Percentiles rank a stretch among this genome's conserved stretches.
Evolutionary conservation across 2,888 invertebrate genomes (phyloP).

Genomic region (Galeopsomyia nigrocyanea): DNA sequence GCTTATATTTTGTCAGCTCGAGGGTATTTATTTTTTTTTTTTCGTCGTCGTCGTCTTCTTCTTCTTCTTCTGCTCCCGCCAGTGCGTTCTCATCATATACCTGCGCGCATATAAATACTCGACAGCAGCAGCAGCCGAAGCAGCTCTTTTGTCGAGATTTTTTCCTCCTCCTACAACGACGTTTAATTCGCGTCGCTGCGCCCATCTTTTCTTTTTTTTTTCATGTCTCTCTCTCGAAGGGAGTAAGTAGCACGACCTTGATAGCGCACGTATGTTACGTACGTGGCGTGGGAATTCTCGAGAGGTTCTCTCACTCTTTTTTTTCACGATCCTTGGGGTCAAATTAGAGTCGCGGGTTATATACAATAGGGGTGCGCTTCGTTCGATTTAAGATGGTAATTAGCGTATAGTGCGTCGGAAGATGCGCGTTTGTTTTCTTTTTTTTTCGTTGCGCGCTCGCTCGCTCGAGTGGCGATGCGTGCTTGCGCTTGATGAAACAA

Average conservation of each 20-base stretch:
- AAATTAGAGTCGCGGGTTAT: constrained; percentile 19
- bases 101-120: constrained; percentile 4
- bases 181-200: constrained; percentile 31
- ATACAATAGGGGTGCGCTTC: constrained; percentile 5
- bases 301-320: constrained; percentile 2
- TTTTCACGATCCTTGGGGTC: constrained; percentile 4
- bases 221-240: not conserved
- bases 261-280: not conserved
- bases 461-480: too few species aligned
- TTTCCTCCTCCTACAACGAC: constrained; percentile 26
- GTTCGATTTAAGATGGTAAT: constrained; percentile 26
- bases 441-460: not conserved
- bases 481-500: constrained; percentile 37
- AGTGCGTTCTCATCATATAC: constrained; percentile 25
- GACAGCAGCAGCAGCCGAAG: not conserved
- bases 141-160: constrained; percentile 1
- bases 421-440: constrained; percentile 22
- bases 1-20: constrained; percentile 68
- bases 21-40: constrained; percentile 65
- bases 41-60: constrained; percentile 1
- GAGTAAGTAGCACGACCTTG: constrained; percentile 12
- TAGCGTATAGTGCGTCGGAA: constrained; percentile 3
- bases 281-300: constrained; percentile 21
- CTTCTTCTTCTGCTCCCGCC: not conserved
- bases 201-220: not conserved